Conservation (phyloP, 1,140 invertebrate genomes). For the Drosophila seguyi region DNA sequence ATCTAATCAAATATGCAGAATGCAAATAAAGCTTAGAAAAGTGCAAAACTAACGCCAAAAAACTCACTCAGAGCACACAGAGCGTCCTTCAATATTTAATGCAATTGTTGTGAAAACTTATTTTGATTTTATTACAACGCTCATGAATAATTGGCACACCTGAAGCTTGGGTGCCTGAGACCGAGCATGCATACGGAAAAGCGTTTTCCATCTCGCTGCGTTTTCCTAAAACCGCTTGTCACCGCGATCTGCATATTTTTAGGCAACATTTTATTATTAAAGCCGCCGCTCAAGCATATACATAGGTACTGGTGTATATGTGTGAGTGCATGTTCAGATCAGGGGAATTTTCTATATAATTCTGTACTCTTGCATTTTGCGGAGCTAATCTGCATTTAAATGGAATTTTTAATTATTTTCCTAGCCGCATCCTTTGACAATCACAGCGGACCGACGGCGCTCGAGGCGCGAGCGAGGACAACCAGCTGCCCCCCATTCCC, state of each 20-base stretch:
- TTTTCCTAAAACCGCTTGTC: conserved; percentile 50
- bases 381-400: conserved; percentile 82
- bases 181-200: conserved; percentile 52
- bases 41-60: conserved; percentile 36
- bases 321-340: conserved; percentile 8
- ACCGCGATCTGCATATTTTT: conserved; percentile 76
- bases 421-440: conserved; percentile 79
- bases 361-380: conserved; percentile 71
- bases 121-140: conserved; percentile 77
- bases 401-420: conserved; percentile 84
- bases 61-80: conserved; percentile 27
- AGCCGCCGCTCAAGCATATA: conserved; percentile 41
- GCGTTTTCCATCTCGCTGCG: conserved; percentile 46
- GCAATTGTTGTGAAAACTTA: conserved; percentile 64
- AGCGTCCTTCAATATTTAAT: conserved; percentile 63
- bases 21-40: conserved; percentile 74
- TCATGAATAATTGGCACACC: conserved; percentile 59
- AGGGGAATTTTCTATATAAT: conserved; percentile 66
- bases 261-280: conserved; percentile 68
- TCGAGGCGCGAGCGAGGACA: conserved; percentile 27
- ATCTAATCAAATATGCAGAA: conserved; percentile 36
- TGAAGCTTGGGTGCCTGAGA: background rate
- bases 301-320: too few species aligned
- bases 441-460: conserved; percentile 58
- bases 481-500: conserved; percentile 6